Evolutionary conservation across 2,797 vertebrate species (phyloP).

Genomic region (Smutsia temminckii): DNA sequence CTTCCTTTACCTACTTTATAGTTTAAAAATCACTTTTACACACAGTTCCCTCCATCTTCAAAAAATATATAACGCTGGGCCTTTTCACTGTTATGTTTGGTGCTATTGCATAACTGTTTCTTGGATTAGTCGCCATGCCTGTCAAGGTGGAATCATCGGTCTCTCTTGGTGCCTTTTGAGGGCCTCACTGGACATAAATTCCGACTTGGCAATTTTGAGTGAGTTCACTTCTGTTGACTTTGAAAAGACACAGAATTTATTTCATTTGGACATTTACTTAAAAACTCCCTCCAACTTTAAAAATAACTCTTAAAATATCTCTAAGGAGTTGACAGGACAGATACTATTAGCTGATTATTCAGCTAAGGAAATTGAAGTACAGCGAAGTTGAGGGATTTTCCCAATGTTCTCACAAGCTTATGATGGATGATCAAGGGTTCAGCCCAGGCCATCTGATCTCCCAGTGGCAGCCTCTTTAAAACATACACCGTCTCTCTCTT

Average conservation of each 20-base stretch:
- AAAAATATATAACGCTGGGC: background rate
- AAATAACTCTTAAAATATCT: slow-evolving; percentile 43
- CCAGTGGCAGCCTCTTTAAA: background rate
- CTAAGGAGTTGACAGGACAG: background rate
- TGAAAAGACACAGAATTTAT: background rate
- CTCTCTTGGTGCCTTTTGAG: background rate
- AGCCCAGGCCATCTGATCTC: background rate
- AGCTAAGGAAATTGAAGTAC: background rate
- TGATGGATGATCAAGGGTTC: background rate
- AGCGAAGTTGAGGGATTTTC: background rate
- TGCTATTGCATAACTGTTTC: background rate
- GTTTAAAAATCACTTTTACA: background rate
- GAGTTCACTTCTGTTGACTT: background rate
- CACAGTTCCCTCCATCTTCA: background rate
- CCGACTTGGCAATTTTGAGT: background rate
- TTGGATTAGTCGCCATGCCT: background rate
- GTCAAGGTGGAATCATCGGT: background rate
- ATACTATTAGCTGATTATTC: slow-evolving; percentile 30
- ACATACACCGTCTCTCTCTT: background rate
- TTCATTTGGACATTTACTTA: slow-evolving; percentile 38
- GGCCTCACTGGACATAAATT: background rate
- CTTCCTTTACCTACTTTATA: background rate
- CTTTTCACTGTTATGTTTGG: background rate
- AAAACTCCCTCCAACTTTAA: slow-evolving; percentile 32
- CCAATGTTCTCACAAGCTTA: background rate